Evolutionary conservation across 2,888 invertebrate species (phyloP).

Genomic region (Colletes collaris): DNA sequence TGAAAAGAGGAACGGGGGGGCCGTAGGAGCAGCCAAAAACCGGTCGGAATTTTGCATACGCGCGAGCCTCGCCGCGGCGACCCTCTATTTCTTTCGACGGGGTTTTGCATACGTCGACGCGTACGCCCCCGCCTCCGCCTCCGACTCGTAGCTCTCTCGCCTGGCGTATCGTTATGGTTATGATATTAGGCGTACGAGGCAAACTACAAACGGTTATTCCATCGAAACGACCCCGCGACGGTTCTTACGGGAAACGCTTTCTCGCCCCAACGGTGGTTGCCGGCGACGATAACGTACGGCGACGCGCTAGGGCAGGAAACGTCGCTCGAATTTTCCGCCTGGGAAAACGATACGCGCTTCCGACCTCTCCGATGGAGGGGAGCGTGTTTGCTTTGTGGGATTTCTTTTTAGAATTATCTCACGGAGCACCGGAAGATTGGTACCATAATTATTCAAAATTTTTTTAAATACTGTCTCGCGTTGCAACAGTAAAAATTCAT

Average conservation of each 20-base stretch:
- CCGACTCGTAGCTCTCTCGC: constrained; percentile 63
- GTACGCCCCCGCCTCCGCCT: constrained; percentile 25
- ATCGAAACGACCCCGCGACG: constrained; percentile 71
- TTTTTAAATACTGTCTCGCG: too few relatives aligned
- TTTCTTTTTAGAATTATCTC: background rate
- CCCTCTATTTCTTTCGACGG: constrained; percentile 41
- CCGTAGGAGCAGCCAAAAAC: constrained; percentile 49
- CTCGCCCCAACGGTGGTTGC: constrained; percentile 32
- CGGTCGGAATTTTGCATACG: constrained; percentile 52
- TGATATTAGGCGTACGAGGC: constrained; percentile 75
- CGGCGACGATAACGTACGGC: constrained; percentile 59
- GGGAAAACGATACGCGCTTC: constrained; percentile 9
- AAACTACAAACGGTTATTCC: constrained; percentile 79
- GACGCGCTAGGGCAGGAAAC: constrained; percentile 36
- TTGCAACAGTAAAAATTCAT: too few relatives aligned
- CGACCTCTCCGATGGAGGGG: background rate
- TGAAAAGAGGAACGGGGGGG: constrained; percentile 27
- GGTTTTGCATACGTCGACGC: constrained; percentile 1
- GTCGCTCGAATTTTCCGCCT: constrained; percentile 56
- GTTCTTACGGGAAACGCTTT: constrained; percentile 64
- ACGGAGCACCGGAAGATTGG: too few relatives aligned
- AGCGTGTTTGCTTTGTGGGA: background rate
- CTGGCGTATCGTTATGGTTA: constrained; percentile 78
- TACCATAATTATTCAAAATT: too few relatives aligned
- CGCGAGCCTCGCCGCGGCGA: constrained; percentile 8